phyloP scores from a whole-genome alignment of 2,113 vertebrate species.

The Manacus vitellinus region DNA sequence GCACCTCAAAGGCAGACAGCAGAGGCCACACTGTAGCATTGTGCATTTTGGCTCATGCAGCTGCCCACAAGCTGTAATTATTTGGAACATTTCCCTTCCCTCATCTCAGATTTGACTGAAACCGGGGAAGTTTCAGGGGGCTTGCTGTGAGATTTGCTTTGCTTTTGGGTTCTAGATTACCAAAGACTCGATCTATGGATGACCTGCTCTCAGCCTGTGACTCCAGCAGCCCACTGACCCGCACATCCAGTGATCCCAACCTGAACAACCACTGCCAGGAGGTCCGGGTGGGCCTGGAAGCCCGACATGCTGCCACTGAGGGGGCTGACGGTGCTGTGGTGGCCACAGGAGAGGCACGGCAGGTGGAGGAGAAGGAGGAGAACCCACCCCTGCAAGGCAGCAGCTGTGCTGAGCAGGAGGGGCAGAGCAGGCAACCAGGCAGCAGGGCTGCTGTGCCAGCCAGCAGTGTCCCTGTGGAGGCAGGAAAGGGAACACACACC shows the following conservation, averaged over 20 bases:
- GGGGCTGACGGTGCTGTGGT: not conserved
- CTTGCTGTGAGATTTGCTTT: not conserved
- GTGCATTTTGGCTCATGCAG: not conserved
- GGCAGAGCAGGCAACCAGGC: slow-evolving; percentile 20
- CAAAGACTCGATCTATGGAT: slow-evolving; percentile 97
- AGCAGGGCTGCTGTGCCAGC: not conserved
- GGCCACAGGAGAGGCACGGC: slow-evolving; percentile 1
- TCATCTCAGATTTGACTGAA: not conserved
- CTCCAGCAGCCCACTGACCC: slow-evolving; percentile 86
- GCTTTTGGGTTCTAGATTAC: slow-evolving; percentile 80
- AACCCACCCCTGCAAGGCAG: not conserved
- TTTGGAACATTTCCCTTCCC: not conserved
- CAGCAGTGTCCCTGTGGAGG: not conserved
- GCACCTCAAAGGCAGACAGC: not conserved
- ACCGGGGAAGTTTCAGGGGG: not conserved
- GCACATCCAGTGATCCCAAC: slow-evolving; percentile 97
- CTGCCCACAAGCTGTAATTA: not conserved
- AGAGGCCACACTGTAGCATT: rapidly evolving
- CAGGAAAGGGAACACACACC: not conserved
- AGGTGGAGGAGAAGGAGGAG: slow-evolving; percentile 5
- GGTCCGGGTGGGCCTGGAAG: slow-evolving; percentile 78
- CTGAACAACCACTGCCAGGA: slow-evolving; percentile 97
- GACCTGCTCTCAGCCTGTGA: slow-evolving; percentile 91
- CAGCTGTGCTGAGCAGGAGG: slow-evolving; percentile 54
- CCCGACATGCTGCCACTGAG: slow-evolving; percentile 62